Base-by-base conservation (phyloP, 2,888 invertebrate species). In the Malachius bipustulatus region DNA sequence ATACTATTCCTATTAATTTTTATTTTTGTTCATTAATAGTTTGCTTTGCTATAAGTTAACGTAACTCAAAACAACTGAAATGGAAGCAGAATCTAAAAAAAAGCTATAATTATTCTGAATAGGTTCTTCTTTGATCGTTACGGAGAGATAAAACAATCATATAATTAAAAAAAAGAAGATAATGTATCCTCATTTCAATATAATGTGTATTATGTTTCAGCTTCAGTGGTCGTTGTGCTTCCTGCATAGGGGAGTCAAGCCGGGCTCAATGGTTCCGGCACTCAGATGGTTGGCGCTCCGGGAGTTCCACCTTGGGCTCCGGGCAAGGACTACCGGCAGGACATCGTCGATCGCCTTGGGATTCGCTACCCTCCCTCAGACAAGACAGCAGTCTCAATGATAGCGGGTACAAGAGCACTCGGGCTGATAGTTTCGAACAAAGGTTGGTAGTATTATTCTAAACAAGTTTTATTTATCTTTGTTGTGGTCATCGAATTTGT, bases 251-350 rank as follows among this genome's bases (percentile, higher is more conserved):
- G n/a, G 87, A 87, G 63, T 83, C 85, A 14, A 83, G 85, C 41
- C 74, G 87, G 15, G 82, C 83, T 41, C 85, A 87, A 51, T 87
- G 87, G 87, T 88, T 85, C 66, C 77, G 87, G 10, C 87, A 87
- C 63, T 87, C 85, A 26, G 87, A 87, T 56, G 85, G 87, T 30
- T 87, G 87, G 87, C 77, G 79, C 44, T 78, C 79, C 26, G 79
- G 78, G 40, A 78, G 77, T 49, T 77, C 78, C 30, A 76, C 75
- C 30, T 67, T 77, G 47, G 75, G 77, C 43, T 75, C 76, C 16
- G 67, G 64, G 35, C 66, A 63, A 46, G 49, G 47, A 14, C 46
- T 48, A 36, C 49, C 51, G 4, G 51, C 49, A 45, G 69, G 67
- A 40, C 81, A 82, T 39, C 82, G 82, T 49, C 73, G 85, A 45